These are phyloP conservation scores for Gasteruption jaculator DNA, from an alignment of 2,888 invertebrate species.

Conservation along the genomic window DNA sequence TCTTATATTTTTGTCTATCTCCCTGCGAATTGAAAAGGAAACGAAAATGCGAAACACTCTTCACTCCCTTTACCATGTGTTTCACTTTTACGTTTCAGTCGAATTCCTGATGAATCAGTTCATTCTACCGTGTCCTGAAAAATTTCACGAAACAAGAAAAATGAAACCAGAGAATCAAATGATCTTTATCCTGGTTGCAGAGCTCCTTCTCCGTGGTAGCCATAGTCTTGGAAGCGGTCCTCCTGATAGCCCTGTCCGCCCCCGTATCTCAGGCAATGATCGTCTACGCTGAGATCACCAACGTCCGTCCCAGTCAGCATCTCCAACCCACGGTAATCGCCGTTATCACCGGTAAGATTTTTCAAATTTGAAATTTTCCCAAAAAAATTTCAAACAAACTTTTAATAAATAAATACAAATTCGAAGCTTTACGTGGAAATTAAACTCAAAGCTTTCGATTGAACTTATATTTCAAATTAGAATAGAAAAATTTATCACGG, in stretches of 20 bases:
- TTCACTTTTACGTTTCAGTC: too few species aligned
- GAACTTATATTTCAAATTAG: too few species aligned
- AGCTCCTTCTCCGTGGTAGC: conserved; percentile 59
- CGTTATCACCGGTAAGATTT: conserved; percentile 64
- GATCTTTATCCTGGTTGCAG: conserved; percentile 48
- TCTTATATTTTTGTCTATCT: too few species aligned
- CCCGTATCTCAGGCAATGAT: conserved; percentile 68
- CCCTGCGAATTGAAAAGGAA: too few species aligned
- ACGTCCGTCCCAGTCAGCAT: conserved; percentile 55
- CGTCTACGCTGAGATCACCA: conserved; percentile 66
- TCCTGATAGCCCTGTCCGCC: conserved; percentile 66
- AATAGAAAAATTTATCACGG: background rate
- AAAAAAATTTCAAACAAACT: too few species aligned
- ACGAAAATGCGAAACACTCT: too few species aligned
- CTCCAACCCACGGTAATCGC: conserved; percentile 64
- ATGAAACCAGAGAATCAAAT: conserved; percentile 9
- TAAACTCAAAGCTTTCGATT: too few species aligned
- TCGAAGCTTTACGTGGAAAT: too few species aligned
- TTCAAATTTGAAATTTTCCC: too few species aligned
- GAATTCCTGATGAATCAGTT: conserved; percentile 7
- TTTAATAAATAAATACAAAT: too few species aligned
- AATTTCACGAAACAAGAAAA: background rate
- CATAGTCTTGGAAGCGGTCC: conserved; percentile 61
- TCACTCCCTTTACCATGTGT: too few species aligned
- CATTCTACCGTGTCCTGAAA: background rate